Conservation (phyloP, 2,113 vertebrate species). For the Pseudopodoces humilis region DNA sequence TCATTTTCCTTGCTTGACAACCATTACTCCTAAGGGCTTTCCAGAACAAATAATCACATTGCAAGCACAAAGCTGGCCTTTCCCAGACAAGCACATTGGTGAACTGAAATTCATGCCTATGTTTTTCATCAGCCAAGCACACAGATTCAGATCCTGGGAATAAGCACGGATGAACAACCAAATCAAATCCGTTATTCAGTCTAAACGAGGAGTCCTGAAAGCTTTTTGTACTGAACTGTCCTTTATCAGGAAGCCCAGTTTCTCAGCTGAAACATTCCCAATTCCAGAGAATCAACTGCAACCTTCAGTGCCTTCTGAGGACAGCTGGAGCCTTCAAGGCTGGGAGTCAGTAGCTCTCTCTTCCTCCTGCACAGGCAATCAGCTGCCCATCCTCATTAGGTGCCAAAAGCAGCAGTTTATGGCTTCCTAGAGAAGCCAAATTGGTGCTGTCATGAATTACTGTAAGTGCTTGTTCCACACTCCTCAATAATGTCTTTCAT, state of each 20-base stretch:
- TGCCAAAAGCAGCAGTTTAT: constrained; percentile 49
- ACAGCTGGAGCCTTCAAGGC: background rate
- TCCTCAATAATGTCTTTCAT: constrained; percentile 70
- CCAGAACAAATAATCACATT: constrained; percentile 19
- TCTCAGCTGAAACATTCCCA: background rate
- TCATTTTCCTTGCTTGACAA: background rate
- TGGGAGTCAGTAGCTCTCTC: background rate
- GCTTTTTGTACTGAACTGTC: background rate
- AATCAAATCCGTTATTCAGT: background rate
- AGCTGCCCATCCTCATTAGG: constrained; percentile 70
- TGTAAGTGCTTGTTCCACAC: constrained; percentile 66
- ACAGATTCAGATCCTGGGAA: background rate
- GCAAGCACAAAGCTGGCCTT: background rate
- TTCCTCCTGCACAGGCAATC: background rate
- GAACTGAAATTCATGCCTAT: constrained; percentile 1
- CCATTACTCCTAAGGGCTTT: constrained; percentile 7
- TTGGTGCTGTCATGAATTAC: constrained; percentile 70
- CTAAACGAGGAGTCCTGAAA: background rate
- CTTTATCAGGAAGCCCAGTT: background rate
- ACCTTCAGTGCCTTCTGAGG: background rate
- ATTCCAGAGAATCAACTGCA: background rate
- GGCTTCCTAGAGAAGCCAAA: constrained; percentile 63
- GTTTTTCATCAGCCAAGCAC: background rate
- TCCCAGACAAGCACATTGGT: background rate
- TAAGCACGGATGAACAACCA: background rate